Percentiles rank a stretch among this genome's conserved stretches.
Evolutionary conservation across 2,797 vertebrate genomes (phyloP).

Genomic region (Cercopithecus petaurista): DNA sequence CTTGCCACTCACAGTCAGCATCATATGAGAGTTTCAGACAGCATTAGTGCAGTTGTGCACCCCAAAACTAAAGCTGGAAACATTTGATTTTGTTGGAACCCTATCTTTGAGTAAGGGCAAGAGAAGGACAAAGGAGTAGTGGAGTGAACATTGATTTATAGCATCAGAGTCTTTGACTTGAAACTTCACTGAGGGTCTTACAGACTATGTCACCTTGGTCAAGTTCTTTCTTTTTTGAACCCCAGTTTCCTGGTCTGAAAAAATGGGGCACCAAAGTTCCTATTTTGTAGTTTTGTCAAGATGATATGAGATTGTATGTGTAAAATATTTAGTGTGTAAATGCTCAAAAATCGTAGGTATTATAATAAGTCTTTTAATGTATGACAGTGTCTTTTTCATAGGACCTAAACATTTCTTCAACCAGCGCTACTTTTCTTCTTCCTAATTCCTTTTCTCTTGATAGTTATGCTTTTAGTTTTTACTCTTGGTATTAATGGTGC

Average conservation of each 20-base stretch:
- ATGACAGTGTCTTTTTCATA: neutral
- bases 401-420: neutral
- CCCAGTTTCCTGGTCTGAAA: slow-evolving; percentile 36
- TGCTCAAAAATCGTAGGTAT: neutral
- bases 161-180: slow-evolving; percentile 17
- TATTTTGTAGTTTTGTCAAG: slow-evolving; percentile 10
- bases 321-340: neutral
- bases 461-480: neutral
- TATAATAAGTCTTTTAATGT: neutral
- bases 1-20: neutral
- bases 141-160: neutral
- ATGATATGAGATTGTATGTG: neutral
- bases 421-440: neutral
- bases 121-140: neutral
- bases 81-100: neutral
- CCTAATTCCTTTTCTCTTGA: neutral
- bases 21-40: neutral
- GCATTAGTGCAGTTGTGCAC: neutral
- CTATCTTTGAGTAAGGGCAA: neutral
- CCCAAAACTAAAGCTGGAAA: neutral
- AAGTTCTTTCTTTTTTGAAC: neutral
- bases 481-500: neutral
- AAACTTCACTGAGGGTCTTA: neutral
- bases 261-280: neutral
- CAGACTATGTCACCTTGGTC: neutral